A percentile compares a stretch with the other conserved stretches of the same genome.
These are phyloP conservation scores for Zaprionus bogoriensis DNA, from an alignment of 2,888 invertebrate species.

Conservation along the genomic window DNA sequence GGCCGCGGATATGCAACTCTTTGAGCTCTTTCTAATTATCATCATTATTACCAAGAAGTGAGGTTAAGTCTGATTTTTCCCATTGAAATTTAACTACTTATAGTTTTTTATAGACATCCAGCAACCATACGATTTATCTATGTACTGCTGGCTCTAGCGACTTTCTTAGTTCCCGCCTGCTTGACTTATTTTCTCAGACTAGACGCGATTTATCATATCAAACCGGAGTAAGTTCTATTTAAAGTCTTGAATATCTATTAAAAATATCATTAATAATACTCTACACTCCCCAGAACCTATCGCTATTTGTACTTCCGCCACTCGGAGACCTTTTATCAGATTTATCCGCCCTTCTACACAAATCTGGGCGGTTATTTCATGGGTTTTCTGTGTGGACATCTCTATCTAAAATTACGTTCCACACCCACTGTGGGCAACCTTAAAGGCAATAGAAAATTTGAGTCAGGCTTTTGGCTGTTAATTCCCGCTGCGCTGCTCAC, in stretches of 20 bases:
- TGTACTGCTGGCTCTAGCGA: slow-evolving; percentile 15
- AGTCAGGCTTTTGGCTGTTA: slow-evolving; percentile 57
- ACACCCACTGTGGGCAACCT: background rate
- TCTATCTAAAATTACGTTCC: slow-evolving; percentile 57
- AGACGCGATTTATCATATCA: slow-evolving; percentile 71
- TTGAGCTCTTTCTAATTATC: slow-evolving; percentile 66
- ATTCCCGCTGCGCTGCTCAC: slow-evolving; percentile 48
- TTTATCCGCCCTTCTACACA: slow-evolving; percentile 78
- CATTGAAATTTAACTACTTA: background rate
- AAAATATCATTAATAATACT: background rate
- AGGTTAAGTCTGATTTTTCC: background rate
- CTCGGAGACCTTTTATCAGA: slow-evolving; percentile 64
- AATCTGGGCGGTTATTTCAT: slow-evolving; percentile 79
- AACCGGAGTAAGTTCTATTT: slow-evolving; percentile 74
- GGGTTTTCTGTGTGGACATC: slow-evolving; percentile 71
- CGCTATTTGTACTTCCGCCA: slow-evolving; percentile 77
- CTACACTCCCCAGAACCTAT: slow-evolving; percentile 62
- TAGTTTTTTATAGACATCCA: slow-evolving; percentile 53
- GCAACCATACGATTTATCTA: slow-evolving; percentile 42
- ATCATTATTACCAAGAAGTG: slow-evolving; percentile 73
- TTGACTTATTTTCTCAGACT: slow-evolving; percentile 70
- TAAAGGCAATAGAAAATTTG: slow-evolving; percentile 48
- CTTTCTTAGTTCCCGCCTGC: slow-evolving; percentile 52
- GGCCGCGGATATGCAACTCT: slow-evolving; percentile 80
- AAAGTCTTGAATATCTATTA: background rate